Evolutionary conservation across 1,140 invertebrate genomes (phyloP), one percentile per base, ranked within the genome.

Genomic region (Drosophila ambigua): DNA sequence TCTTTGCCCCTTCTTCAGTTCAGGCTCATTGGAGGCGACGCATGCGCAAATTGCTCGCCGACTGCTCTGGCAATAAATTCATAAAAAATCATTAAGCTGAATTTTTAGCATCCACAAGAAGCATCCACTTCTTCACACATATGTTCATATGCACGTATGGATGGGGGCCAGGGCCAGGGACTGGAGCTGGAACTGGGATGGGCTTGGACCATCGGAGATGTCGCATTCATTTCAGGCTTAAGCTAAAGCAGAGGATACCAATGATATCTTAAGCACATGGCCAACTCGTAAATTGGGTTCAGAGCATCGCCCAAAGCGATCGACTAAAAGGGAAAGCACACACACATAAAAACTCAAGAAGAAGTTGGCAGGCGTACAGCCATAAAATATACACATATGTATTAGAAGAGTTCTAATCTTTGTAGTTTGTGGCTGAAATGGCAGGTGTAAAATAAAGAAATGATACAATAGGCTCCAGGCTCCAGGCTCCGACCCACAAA

Each of bases 21-120:
- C 74, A 49, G 82, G 66, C 78, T 81, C 82, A 85, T 85, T 87
- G 82, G 82, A 67, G 77, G 74, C 78, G 78, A 87, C 82, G 82
- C 82, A 85, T 85, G 82, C 82, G 82, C 82, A 87, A 85, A 85
- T 85, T 85, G 73, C 65, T 64, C 64, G 81, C 66, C 77, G 81
- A 64, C 82, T 87, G 81, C 82, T 67, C 68, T 52, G 74, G 82
- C 82, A 85, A 87, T 85, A 85, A 85, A 87, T 85, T 87, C 82
- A 87, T 85, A 85, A 85, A 82, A 84, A 85, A 87, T 85, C 82
- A 85, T 85, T 82, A 85, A 82, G 82, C 78, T 63, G 68, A 81
- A 78, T 78, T 85, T 39, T 77, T 63, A 62, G 75, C 68, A 79
- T 72, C 46, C 63, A 66, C 74, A 50, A 74, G 62, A 75, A 59